These are phyloP conservation scores for Xerus inauris DNA, from an alignment of 2,113 vertebrate genomes.

Conservation along the genomic window DNA sequence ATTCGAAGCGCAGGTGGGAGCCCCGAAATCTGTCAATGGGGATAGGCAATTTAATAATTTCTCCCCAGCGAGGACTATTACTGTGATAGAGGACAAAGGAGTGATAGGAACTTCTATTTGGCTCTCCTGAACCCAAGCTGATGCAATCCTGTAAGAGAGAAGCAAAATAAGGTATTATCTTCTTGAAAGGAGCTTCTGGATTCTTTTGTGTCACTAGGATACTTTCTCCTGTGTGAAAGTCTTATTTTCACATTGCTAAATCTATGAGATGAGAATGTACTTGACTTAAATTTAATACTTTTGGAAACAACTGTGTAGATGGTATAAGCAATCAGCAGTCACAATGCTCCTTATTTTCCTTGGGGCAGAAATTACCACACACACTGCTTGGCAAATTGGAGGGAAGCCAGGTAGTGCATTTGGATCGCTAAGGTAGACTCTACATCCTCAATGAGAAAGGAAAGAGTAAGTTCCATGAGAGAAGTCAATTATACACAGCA, in stretches of 20 bases:
- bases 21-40: conserved; percentile 96
- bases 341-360: neutral
- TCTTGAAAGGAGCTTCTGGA: neutral
- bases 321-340: neutral
- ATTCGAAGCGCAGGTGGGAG: conserved; percentile 97
- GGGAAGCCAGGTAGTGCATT: neutral
- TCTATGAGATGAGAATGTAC: conserved; percentile 22
- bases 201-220: neutral
- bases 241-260: neutral
- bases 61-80: conserved; percentile 97
- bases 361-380: neutral
- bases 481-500: neutral
- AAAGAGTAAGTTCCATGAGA: neutral
- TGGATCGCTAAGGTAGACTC: neutral
- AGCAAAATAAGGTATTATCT: conserved; percentile 37
- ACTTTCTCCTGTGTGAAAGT: neutral
- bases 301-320: neutral
- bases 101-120: conserved; percentile 92
- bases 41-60: conserved; percentile 96
- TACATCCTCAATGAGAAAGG: neutral
- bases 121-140: conserved; percentile 95
- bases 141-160: conserved; percentile 92
- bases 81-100: conserved; percentile 98
- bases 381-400: neutral
- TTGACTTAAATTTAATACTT: conserved; percentile 24